These are phyloP conservation scores for Bombus polaris DNA, from an alignment of 1,140 invertebrate genomes.

Conservation along the genomic window DNA sequence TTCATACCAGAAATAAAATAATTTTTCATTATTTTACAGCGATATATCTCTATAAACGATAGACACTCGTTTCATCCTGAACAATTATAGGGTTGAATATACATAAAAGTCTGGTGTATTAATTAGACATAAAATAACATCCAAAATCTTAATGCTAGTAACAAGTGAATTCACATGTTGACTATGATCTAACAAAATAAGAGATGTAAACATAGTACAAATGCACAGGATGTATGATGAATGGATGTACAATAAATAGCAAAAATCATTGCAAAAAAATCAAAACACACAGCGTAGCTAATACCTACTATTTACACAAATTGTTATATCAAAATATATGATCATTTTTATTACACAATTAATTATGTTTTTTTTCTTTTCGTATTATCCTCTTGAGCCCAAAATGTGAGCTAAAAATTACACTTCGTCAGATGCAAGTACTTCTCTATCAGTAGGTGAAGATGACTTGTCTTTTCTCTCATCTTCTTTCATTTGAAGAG, in stretches of 20 bases:
- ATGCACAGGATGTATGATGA: slow-evolving; percentile 76
- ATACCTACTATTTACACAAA: slow-evolving; percentile 83
- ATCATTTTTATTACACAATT: slow-evolving; percentile 75
- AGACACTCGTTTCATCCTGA: slow-evolving; percentile 76
- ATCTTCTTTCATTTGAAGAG: slow-evolving; percentile 81
- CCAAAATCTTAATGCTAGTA: slow-evolving; percentile 77
- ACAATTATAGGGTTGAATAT: slow-evolving; percentile 72
- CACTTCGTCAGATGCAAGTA: slow-evolving; percentile 80
- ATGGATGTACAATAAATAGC: slow-evolving; percentile 82
- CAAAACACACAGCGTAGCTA: slow-evolving; percentile 77
- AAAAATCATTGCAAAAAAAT: slow-evolving; percentile 75
- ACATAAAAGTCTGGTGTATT: slow-evolving; percentile 69
- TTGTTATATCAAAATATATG: slow-evolving; percentile 82
- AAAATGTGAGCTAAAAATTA: slow-evolving; percentile 76
- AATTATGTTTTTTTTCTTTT: slow-evolving; percentile 67
- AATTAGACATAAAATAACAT: slow-evolving; percentile 74
- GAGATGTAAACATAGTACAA: slow-evolving; percentile 76
- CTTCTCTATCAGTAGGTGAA: slow-evolving; percentile 75
- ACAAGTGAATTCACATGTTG: slow-evolving; percentile 71
- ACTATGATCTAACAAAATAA: slow-evolving; percentile 59
- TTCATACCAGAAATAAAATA: slow-evolving; percentile 67
- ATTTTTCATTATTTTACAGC: slow-evolving; percentile 77
- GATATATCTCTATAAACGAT: slow-evolving; percentile 81
- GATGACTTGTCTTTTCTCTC: slow-evolving; percentile 79
- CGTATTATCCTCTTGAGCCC: slow-evolving; percentile 59